These are phyloP conservation scores for Ophiothrix spiculata DNA, from an alignment of 35 echinoderm and acorn worm genomes.

Conservation along the genomic window DNA sequence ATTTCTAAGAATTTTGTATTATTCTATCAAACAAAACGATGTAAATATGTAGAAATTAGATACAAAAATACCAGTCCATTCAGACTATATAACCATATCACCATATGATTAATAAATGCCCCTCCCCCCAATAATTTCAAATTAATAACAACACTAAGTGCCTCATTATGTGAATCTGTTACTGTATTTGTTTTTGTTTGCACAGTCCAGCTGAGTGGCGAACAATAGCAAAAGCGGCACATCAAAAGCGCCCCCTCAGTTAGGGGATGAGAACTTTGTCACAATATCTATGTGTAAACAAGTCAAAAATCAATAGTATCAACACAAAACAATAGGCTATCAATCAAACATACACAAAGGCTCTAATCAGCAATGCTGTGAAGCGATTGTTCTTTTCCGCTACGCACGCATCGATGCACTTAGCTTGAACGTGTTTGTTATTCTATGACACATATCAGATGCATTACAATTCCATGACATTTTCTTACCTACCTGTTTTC, in stretches of 20 bases:
- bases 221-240: neutral
- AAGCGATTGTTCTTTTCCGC: neutral
- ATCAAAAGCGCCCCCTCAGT: neutral
- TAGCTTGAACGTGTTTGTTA: neutral
- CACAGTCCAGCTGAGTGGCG: neutral
- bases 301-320: neutral
- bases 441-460: neutral
- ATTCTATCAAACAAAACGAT: no score
- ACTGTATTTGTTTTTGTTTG: conserved; percentile 1
- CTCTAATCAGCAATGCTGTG: neutral
- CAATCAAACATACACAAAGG: neutral
- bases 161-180: neutral
- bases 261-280: neutral
- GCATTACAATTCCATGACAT: neutral
- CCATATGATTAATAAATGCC: no score
- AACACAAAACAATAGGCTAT: neutral
- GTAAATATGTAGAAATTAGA: no score
- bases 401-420: neutral
- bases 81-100: no score
- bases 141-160: no score
- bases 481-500: conserved; percentile 1
- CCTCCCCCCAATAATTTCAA: no score
- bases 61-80: no score
- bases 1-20: no score
- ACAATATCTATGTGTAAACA: neutral